Conservation (phyloP, 2,888 invertebrate genomes). For the Ryuthela nishihirai region DNA sequence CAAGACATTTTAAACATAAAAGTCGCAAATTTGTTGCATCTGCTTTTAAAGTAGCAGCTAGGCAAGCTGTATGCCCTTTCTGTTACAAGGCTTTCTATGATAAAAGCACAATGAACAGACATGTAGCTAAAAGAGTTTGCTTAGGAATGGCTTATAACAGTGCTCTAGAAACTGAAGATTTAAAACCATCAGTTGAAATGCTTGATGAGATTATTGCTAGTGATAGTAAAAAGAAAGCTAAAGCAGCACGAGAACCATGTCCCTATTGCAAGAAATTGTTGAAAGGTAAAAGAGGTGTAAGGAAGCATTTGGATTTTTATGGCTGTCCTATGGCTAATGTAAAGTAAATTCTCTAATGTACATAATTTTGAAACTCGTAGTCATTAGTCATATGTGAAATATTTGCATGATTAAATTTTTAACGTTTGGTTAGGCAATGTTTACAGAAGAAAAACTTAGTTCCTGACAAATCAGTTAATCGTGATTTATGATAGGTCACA, state of each 20-base stretch:
- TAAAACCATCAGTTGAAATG: background rate
- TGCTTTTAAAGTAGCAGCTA: constrained; percentile 16
- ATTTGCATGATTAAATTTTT: no score
- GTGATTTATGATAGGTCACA: no score
- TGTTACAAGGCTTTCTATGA: constrained; percentile 35
- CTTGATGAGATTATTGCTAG: background rate
- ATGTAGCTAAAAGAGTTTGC: constrained; percentile 28
- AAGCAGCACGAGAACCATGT: constrained; percentile 17
- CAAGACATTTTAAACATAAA: constrained; percentile 13
- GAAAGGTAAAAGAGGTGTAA: constrained; percentile 26
- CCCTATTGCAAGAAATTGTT: constrained; percentile 28
- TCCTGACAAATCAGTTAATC: no score
- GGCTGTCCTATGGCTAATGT: constrained; percentile 31
- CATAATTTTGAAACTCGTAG: no score
- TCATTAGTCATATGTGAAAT: no score
- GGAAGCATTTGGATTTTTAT: constrained; percentile 33
- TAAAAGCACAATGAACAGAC: constrained; percentile 35
- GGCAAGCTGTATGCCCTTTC: constrained; percentile 32
- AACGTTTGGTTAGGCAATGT: no score
- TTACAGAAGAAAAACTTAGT: no score
- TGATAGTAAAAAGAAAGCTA: no score
- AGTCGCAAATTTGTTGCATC: constrained; percentile 2
- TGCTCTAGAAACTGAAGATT: background rate
- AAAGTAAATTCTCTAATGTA: no score
- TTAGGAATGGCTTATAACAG: constrained; percentile 6